These are phyloP conservation scores for Montipora efflorescens DNA, from an alignment of 64 coral and sea anemone genomes.

Conservation along the genomic window DNA sequence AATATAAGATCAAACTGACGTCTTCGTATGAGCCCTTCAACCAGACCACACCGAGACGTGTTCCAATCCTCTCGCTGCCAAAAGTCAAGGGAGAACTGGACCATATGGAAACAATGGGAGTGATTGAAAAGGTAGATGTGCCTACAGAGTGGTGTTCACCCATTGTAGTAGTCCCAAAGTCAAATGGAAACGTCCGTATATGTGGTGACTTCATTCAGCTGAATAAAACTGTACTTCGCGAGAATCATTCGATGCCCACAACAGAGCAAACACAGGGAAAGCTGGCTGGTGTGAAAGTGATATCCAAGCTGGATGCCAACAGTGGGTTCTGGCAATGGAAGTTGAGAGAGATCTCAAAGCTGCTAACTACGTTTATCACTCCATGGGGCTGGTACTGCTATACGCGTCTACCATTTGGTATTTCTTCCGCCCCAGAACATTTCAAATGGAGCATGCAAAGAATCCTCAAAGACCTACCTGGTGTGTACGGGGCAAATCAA, in stretches of 20 bases:
- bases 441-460: neutral
- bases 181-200: neutral
- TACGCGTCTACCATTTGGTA: conserved; percentile 43
- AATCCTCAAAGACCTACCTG: neutral
- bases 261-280: neutral
- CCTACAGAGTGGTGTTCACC: conserved; percentile 66
- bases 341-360: neutral
- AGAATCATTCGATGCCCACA: neutral
- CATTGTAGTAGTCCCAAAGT: conserved; percentile 55
- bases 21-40: neutral
- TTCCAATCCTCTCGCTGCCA: conserved; percentile 1
- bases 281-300: neutral
- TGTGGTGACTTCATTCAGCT: neutral
- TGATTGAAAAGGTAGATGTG: neutral
- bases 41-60: conserved; percentile 33
- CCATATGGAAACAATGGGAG: no score
- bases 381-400: conserved; percentile 38
- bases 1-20: conserved; percentile 41
- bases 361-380: conserved; percentile 30
- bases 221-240: neutral
- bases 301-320: neutral
- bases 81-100: no score
- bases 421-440: conserved; percentile 32
- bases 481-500: neutral
- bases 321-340: neutral